Percentiles rank a stretch among this genome's conserved stretches.
Evolutionary conservation across 2,113 vertebrate genomes (phyloP).

Genomic region (Aphyosemion australe): DNA sequence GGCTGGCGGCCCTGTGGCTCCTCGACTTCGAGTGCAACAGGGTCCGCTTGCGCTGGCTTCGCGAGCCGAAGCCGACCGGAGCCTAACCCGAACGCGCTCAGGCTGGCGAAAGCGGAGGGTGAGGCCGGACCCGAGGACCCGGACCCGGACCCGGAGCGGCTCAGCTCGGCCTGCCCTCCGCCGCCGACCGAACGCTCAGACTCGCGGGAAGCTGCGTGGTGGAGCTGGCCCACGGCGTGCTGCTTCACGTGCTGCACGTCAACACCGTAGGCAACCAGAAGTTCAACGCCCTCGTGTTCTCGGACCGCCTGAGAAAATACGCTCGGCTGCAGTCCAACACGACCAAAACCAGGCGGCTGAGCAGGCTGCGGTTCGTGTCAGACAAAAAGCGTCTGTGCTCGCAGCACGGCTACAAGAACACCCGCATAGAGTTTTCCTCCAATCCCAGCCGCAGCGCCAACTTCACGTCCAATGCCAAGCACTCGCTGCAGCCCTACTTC

Average conservation of each 20-base stretch:
- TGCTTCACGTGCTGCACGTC: constrained; percentile 6
- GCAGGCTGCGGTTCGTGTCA: constrained; percentile 1
- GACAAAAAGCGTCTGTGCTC: constrained; percentile 14
- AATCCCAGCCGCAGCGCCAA: constrained; percentile 6
- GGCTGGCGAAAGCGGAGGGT: too few relatives aligned
- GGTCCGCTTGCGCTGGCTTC: too few relatives aligned
- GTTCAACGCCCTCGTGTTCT: not conserved
- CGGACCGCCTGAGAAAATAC: not conserved
- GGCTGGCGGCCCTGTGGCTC: constrained; percentile 7
- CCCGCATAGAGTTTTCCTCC: constrained; percentile 14
- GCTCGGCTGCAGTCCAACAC: not conserved
- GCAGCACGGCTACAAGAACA: constrained; percentile 24
- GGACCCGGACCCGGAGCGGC: too few relatives aligned
- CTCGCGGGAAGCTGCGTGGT: constrained; percentile 6
- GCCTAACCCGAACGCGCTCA: not conserved
- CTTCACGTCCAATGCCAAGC: constrained; percentile 1
- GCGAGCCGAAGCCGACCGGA: not conserved
- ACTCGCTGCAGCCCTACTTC: constrained; percentile 5
- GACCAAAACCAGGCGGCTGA: constrained; percentile 8
- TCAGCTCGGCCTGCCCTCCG: not conserved
- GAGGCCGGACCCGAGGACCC: too few relatives aligned
- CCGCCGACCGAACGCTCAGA: not conserved
- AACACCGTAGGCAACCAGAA: not conserved
- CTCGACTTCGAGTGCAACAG: not conserved
- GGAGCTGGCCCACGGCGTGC: not conserved